phyloP scores from a whole-genome alignment of 2,888 invertebrate species.

The Chrysomela aeneicollis region DNA sequence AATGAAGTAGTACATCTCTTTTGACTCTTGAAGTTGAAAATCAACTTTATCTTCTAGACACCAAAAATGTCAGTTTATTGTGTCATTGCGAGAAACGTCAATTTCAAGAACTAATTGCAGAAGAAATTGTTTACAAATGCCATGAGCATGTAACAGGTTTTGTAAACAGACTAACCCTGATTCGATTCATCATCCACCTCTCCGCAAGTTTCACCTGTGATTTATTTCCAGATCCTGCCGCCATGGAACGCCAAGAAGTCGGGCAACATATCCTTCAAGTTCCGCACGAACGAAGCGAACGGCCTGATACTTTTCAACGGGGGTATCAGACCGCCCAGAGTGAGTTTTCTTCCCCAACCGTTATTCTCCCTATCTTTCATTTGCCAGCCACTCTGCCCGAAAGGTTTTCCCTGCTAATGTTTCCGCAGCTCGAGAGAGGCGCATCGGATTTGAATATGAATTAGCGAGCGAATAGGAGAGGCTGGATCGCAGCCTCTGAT shows the following conservation, averaged over 20 bases:
- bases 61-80: no score
- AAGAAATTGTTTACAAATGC: no score
- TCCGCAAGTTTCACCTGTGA: constrained; percentile 18
- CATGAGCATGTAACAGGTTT: no score
- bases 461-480: background rate
- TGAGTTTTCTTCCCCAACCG: constrained; percentile 62
- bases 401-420: constrained; percentile 12
- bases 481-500: no score
- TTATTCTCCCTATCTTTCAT: constrained; percentile 1
- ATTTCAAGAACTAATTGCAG: no score
- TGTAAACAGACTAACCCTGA: no score
- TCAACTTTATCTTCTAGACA: no score
- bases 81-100: no score
- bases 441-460: constrained; percentile 15
- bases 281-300: constrained; percentile 94
- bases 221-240: constrained; percentile 75
- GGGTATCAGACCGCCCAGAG: constrained; percentile 78
- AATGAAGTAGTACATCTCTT: no score
- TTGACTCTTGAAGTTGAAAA: no score
- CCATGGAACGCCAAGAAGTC: constrained; percentile 91
- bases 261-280: constrained; percentile 92
- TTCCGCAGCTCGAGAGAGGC: constrained; percentile 1
- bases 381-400: constrained; percentile 14
- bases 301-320: constrained; percentile 93
- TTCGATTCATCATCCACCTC: background rate